Evolutionary conservation across 2,797 vertebrate genomes (phyloP), one percentile per base, ranked within the genome.

Genomic region (Numenius phaeopus): DNA sequence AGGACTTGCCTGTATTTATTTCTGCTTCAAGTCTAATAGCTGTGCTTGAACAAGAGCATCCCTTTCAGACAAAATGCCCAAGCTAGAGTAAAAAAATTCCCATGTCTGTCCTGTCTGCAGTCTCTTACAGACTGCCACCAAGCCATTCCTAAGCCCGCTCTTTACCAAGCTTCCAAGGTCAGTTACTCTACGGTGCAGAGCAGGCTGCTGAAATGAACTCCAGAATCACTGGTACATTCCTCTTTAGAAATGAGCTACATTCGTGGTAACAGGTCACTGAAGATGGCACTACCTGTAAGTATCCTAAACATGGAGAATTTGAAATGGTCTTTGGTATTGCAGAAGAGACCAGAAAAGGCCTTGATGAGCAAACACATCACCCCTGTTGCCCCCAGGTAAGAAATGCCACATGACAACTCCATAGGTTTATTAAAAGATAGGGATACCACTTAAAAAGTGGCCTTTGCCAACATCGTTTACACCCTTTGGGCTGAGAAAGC

Each of bases 1-100:
- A 90, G 46, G 69, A 90, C 32, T 90, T 91, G 72, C 47, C 72
- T 79, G 58, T 42, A 66, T 91, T 96, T 95, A 96, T 95, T 95
- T 95, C 91, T 95, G 66, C 77, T 81, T 90, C 72, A 78, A 75
- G 49, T 50, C 50, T 47, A 94, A 91, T n/a, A 93, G 69, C 50
- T 79, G 72, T 14, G 5, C 72, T 84, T 86, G 72, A 94, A 81
- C 82, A 87, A 80, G 61, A 88, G 65, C 55, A 90, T 22, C 14
- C 75, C 70, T 90, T 92, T 65, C 14, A 81, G 87, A 83, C 40
- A 77, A 87, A 92, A 83, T 16, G 42, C 21, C 46, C 44, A 75
- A 20, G 30, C 49, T 70, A 76, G 59, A 75, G 49, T 62, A 89
- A 87, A 88, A 94, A 93, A 76, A 86, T 55, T 88, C 15, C 58